Conservation (phyloP, 2,797 vertebrate species). For the Synaphobranchus kaupii region DNA sequence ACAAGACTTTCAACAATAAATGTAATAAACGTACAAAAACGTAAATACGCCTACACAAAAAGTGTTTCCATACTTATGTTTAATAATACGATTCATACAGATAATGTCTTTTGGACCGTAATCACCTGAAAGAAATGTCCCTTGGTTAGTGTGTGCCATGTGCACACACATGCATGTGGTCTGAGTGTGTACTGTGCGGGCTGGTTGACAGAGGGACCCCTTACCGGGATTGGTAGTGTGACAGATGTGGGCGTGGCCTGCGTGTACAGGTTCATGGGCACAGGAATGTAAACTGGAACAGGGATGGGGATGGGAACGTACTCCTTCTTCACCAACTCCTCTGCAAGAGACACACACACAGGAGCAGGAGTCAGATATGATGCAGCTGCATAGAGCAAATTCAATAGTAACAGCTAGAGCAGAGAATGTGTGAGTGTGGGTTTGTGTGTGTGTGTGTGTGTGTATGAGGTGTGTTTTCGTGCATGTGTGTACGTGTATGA, state of each 20-base stretch:
- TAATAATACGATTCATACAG: background rate
- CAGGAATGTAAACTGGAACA: conserved; percentile 91
- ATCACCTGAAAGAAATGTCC: background rate
- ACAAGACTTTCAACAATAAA: too few relatives aligned
- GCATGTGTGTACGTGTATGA: background rate
- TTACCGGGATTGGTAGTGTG: conserved; percentile 90
- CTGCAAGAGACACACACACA: conserved; percentile 8
- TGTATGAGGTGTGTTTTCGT: background rate
- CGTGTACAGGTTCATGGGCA: conserved; percentile 95
- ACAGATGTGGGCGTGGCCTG: conserved; percentile 86
- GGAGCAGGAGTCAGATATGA: background rate
- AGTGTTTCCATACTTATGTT: background rate
- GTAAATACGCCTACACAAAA: background rate
- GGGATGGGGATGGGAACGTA: conserved; percentile 93
- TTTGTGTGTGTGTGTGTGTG: background rate
- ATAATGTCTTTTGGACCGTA: too few relatives aligned
- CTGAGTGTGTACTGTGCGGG: background rate
- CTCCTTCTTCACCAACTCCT: conserved; percentile 83
- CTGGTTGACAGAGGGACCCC: conserved; percentile 46
- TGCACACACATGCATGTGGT: background rate
- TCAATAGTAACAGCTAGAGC: background rate
- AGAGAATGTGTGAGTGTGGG: background rate
- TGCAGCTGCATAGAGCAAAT: background rate
- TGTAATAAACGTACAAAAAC: too few relatives aligned
- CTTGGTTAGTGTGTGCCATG: background rate